Base-by-base conservation (phyloP, 2,113 vertebrate species). In the Amphiprion percula region DNA sequence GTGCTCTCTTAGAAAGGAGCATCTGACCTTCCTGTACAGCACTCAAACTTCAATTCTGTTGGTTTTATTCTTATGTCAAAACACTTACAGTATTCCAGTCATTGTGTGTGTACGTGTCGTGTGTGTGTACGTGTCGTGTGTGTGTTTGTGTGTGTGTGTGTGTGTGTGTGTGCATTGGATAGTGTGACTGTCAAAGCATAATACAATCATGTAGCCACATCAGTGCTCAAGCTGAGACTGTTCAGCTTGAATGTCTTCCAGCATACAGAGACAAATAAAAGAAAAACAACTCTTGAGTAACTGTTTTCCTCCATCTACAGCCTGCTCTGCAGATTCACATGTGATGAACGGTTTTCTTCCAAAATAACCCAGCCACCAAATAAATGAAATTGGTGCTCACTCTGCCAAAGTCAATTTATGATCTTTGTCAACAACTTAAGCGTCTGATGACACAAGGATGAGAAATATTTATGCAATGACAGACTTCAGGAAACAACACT, bases 81-180 rank as follows among this genome's bases (percentile, higher is more conserved):
- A 63, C 53, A 81, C 54, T 76, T 61, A 56, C 58, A 86, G 66
- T 68, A 75, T 78, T 77, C 66, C 80, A 87, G 87, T 87, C 73
- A 67, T 77, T 79, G 46, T 73, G 17, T 14, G 21, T 53, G 47
- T 56, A 41, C 7, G 4, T 74, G 11, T n/a, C 21, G 1, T 26
- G 26, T 26, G 26, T 26, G 26, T 26, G 26, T 26, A 1, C 1
- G 26, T 6, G n/a, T 50, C n/a, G 50, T 59, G 30, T 69, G 47
- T 52, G 24, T 10, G n/a, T 61, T n/a, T n/a, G n/a, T 26, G 26
- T 26, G 26, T 6, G n/a, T 50, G 50, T 59, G 30, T 69, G 47
- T 52, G 24, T 10, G n/a, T 61, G 44, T 19, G 1, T 33, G 28
- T 58, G 47, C 53, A n/a, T 67, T 52, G 65, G 44, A 69, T 37